Percentiles rank a stretch among this genome's conserved stretches.
Evolutionary conservation across 2,797 vertebrate species (phyloP).

Genomic region (Fratercula arctica): DNA sequence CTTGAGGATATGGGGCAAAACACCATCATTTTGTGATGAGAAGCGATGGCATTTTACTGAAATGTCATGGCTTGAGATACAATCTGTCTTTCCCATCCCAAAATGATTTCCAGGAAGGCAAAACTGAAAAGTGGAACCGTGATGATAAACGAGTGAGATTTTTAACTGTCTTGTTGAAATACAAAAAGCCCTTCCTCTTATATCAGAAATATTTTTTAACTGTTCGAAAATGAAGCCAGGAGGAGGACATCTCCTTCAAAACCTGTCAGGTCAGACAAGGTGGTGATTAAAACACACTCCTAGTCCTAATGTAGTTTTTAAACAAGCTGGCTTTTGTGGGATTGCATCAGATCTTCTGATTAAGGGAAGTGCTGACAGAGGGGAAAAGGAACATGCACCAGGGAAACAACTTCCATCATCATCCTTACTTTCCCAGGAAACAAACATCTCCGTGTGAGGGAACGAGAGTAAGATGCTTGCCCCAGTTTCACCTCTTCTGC

Average conservation of each 20-base stretch:
- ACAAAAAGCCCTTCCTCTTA: not conserved
- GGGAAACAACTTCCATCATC: not conserved
- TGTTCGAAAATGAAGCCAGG: not conserved
- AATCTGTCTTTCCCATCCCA: not conserved
- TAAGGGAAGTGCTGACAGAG: not conserved
- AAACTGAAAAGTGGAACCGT: not conserved
- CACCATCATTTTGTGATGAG: not conserved
- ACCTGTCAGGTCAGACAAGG: constrained; percentile 8
- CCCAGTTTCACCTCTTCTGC: not conserved
- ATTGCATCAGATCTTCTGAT: not conserved
- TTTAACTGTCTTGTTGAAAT: not conserved
- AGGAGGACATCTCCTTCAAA: not conserved
- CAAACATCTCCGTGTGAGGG: not conserved
- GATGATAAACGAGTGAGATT: constrained; percentile 13
- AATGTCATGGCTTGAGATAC: not conserved
- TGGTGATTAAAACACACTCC: not conserved
- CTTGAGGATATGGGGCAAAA: not conserved
- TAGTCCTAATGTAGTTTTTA: not conserved
- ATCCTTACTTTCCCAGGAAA: not conserved
- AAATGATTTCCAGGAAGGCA: constrained; percentile 17
- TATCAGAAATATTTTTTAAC: not conserved
- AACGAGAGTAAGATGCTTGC: not conserved
- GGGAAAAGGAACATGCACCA: not conserved
- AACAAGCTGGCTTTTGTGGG: not conserved
- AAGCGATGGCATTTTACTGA: not conserved